Evolutionary conservation across 2,888 invertebrate species (phyloP), one percentile per base, ranked within the genome.

Genomic region (Cataglyphis rosenhaueri): DNA sequence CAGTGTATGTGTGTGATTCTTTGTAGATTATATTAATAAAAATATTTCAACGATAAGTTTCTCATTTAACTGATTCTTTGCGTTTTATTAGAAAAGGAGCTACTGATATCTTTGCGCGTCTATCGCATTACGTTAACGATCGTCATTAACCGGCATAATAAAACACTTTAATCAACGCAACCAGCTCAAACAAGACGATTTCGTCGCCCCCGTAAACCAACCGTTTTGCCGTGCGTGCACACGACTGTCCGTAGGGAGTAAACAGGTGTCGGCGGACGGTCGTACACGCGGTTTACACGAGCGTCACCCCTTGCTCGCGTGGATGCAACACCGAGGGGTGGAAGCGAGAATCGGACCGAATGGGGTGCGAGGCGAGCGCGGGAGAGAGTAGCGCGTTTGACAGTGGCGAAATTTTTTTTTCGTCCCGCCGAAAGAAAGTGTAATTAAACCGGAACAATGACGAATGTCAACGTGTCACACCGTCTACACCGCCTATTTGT

Each of bases 261-360:
- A 89, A 89, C 88, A 89, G 89, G 88, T 89, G 88, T 89, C 87
- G 86, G 86, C 84, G 81, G 83, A 85, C 85, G 86, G 75, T 61
- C 81, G 87, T 88, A 88, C 86, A 89, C 86, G 86, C 81, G 84
- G 87, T 89, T 89, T 89, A 89, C 89, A 87, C 86, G 86, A 84
- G 86, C 84, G 85, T 86, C 85, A 88, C 81, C 88, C 88, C 88
- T 86, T 81, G 82, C 87, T 82, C 83, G 73, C 81, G 76, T 76
- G 81, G 85, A 68, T 85, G 84, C 83, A 86, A 78, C 85, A 66
- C 64, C 88, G 83, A 82, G 78, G 88, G 88, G 84, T 82, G 76
- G 82, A 86, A 79, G 76, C 74, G 83, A 81, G 85, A 78, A 85
- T 82, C 71, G 76, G 68, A 57, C 41, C 62, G 71, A 76, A 73